These are phyloP conservation scores for Actias luna DNA, from an alignment of 2,888 invertebrate species.

Conservation along the genomic window DNA sequence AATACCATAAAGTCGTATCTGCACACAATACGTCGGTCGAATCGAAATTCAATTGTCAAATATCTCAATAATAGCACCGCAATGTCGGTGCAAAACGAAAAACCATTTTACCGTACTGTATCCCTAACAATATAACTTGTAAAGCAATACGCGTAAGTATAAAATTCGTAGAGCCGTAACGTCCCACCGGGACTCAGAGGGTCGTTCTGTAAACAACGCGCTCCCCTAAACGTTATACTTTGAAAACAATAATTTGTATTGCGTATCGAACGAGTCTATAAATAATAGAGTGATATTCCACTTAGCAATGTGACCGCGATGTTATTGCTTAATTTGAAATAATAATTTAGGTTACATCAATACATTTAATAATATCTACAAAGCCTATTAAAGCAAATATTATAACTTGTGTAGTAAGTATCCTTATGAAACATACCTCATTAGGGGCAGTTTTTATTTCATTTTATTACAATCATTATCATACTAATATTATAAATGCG, in stretches of 20 bases:
- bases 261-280: slow-evolving; percentile 81
- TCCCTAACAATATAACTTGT: slow-evolving; percentile 52
- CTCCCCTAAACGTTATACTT: slow-evolving; percentile 82
- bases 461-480: too few species aligned
- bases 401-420: neutral
- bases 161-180: slow-evolving; percentile 47
- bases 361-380: slow-evolving; percentile 10
- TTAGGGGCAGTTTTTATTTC: neutral
- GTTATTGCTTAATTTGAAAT: slow-evolving; percentile 48
- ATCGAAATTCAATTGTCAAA: slow-evolving; percentile 80
- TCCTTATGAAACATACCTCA: neutral
- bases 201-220: slow-evolving; percentile 77
- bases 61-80: slow-evolving; percentile 74
- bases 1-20: slow-evolving; percentile 67
- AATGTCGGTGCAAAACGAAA: slow-evolving; percentile 53
- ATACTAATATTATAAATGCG: too few species aligned
- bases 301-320: slow-evolving; percentile 53
- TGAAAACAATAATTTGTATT: slow-evolving; percentile 83
- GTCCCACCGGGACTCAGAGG: slow-evolving; percentile 58
- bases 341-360: slow-evolving; percentile 36
- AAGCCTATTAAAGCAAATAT: neutral
- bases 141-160: slow-evolving; percentile 50
- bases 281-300: slow-evolving; percentile 81
- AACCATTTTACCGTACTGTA: slow-evolving; percentile 52
- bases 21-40: slow-evolving; percentile 57